These are phyloP conservation scores for Cacatua alba DNA, from an alignment of 2,113 vertebrate species.

Conservation along the genomic window DNA sequence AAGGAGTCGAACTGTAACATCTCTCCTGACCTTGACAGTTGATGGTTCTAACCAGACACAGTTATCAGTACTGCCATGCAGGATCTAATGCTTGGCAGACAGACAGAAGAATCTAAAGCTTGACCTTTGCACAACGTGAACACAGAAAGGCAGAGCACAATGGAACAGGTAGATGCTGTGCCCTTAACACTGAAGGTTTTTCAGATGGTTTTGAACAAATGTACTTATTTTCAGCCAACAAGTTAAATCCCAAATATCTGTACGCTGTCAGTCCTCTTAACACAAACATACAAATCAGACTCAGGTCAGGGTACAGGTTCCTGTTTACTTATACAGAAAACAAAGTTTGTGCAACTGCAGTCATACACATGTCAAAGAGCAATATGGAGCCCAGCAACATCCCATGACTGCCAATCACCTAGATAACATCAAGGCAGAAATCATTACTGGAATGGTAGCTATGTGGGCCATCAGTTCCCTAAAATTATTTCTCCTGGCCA, in stretches of 20 bases:
- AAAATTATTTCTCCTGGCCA: neutral
- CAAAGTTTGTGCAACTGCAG: conserved; percentile 10
- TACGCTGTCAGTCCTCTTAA: neutral
- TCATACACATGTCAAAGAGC: neutral
- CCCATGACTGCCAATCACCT: neutral
- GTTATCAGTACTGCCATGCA: neutral
- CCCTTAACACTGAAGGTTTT: neutral
- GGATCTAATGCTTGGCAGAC: neutral
- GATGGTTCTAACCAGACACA: neutral
- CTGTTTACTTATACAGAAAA: neutral
- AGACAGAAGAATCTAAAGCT: neutral
- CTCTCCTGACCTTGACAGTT: neutral
- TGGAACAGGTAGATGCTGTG: neutral
- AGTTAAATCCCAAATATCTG: neutral
- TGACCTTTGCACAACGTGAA: neutral
- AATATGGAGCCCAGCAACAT: neutral
- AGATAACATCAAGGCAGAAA: conserved; percentile 6
- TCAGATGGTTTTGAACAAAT: neutral
- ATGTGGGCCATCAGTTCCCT: neutral
- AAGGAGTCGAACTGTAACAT: neutral
- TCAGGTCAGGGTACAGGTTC: neutral
- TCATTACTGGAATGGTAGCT: neutral
- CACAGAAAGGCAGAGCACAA: neutral
- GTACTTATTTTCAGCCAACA: neutral
- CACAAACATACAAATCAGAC: neutral